Conservation (phyloP, 1,140 invertebrate species). For the Neodiprion fabricii region DNA sequence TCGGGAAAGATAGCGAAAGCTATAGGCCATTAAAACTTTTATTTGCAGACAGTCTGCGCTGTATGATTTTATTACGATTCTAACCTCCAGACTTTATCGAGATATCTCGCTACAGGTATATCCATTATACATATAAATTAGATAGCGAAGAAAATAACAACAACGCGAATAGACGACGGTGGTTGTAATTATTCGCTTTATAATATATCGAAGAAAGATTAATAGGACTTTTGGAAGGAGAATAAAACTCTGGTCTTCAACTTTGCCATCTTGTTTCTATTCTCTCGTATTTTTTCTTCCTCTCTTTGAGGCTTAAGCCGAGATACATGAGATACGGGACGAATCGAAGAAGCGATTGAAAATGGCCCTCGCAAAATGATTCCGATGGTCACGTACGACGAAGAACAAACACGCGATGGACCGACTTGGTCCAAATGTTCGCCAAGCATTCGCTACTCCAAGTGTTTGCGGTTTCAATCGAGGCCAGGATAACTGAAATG, state of each 20-base stretch:
- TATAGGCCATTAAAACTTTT: conserved; percentile 1
- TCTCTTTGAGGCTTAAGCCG: neutral
- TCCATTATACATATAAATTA: neutral
- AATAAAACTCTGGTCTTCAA: too few relatives aligned
- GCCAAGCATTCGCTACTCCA: neutral
- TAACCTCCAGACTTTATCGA: neutral
- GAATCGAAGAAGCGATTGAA: neutral
- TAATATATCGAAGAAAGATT: too few relatives aligned
- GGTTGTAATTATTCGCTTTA: too few relatives aligned
- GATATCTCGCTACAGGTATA: neutral
- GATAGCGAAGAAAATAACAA: too few relatives aligned
- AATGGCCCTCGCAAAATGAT: neutral
- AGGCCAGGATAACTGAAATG: neutral
- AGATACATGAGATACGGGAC: too few relatives aligned
- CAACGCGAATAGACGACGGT: too few relatives aligned
- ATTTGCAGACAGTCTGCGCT: neutral
- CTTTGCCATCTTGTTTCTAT: too few relatives aligned
- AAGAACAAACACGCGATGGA: neutral
- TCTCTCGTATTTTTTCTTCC: neutral
- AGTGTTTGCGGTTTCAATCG: conserved; percentile 1
- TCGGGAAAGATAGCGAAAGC: neutral
- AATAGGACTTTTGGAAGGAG: too few relatives aligned
- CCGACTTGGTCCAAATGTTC: neutral
- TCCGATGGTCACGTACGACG: neutral
- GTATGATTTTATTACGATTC: conserved; percentile 5